Conservation (phyloP, 2,888 invertebrate genomes). For the Aleiodes testaceus region DNA sequence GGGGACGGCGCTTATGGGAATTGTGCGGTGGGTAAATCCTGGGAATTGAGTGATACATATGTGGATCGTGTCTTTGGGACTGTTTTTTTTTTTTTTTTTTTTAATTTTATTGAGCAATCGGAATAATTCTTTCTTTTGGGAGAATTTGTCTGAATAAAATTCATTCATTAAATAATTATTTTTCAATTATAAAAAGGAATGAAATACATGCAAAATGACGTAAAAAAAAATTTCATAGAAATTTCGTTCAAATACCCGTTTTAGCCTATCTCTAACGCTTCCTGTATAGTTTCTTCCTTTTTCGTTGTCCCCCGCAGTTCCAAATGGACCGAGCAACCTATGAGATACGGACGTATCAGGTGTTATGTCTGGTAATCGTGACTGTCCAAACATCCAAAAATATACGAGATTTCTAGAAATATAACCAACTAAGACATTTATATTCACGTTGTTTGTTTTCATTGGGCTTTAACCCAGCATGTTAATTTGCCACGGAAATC, state of each 20-base stretch:
- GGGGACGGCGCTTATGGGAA: slow-evolving; percentile 21
- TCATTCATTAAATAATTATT: too few species aligned
- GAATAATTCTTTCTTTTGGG: too few species aligned
- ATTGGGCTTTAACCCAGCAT: neutral
- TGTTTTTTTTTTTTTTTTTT: neutral
- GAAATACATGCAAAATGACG: too few species aligned
- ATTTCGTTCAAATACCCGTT: too few species aligned
- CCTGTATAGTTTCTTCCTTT: too few species aligned
- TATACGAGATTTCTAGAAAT: slow-evolving; percentile 33
- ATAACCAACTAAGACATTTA: slow-evolving; percentile 37
- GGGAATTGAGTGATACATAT: slow-evolving; percentile 29
- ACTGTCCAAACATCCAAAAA: slow-evolving; percentile 34
- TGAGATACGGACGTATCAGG: slow-evolving; percentile 20
- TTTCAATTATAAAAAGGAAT: too few species aligned
- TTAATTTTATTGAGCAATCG: too few species aligned
- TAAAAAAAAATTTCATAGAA: too few species aligned
- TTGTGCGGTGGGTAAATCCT: neutral
- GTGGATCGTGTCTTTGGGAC: slow-evolving; percentile 2
- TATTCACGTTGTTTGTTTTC: slow-evolving; percentile 37
- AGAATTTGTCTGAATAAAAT: too few species aligned
- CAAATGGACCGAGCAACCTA: too few species aligned
- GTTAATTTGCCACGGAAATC: neutral
- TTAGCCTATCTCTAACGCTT: too few species aligned
- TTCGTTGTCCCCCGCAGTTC: too few species aligned
- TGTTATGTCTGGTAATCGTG: slow-evolving; percentile 3